Evolutionary conservation across 2,113 vertebrate species (phyloP).

Genomic region (Piprites chloris): DNA sequence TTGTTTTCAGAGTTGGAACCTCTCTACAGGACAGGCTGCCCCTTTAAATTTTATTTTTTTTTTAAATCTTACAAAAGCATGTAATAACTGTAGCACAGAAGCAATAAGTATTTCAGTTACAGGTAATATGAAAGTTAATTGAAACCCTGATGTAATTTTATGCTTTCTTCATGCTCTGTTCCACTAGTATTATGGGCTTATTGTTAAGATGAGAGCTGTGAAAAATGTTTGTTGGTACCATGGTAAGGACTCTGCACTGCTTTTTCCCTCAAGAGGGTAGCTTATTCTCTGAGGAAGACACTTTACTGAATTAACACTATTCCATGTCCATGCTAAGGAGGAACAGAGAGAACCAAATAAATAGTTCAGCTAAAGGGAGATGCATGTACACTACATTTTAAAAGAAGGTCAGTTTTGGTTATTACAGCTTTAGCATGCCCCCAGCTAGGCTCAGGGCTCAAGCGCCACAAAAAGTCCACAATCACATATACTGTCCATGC

Average conservation of each 20-base stretch:
- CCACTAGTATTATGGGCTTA: neutral
- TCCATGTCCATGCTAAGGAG: neutral
- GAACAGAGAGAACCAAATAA: neutral
- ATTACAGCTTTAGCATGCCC: neutral
- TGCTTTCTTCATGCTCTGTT: neutral
- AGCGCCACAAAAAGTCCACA: neutral
- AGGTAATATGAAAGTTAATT: constrained; percentile 12
- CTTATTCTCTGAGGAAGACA: neutral
- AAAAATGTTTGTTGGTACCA: neutral
- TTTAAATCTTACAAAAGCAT: neutral
- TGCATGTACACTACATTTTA: neutral
- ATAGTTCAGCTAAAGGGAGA: neutral
- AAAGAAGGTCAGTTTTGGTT: neutral
- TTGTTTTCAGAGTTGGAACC: neutral
- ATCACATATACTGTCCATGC: too few relatives aligned
- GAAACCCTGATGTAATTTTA: neutral
- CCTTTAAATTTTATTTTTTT: neutral
- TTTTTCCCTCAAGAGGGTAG: neutral
- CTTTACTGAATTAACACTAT: neutral
- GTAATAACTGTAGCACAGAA: neutral
- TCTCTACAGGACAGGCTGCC: neutral
- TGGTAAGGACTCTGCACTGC: neutral
- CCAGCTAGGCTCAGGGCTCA: neutral
- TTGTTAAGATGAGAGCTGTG: neutral
- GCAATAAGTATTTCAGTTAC: neutral